A percentile compares a stretch with the other conserved stretches of the same genome.
Evolutionary conservation across 2,888 invertebrate species (phyloP).

Genomic region (Amorpha juglandis): DNA sequence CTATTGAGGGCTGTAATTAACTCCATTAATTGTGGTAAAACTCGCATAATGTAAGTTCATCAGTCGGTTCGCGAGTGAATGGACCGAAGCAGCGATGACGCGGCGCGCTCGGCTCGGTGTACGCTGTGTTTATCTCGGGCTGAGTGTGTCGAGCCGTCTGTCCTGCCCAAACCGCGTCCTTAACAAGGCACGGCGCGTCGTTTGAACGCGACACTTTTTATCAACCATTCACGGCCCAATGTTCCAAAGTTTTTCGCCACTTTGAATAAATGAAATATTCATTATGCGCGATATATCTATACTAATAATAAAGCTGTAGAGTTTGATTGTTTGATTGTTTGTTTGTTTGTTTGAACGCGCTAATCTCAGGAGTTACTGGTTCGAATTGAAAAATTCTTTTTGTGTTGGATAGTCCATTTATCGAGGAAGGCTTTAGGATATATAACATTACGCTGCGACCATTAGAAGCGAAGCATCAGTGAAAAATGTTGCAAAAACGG

Average conservation of each 20-base stretch:
- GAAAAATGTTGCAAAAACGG: too few species aligned
- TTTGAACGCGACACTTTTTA: constrained; percentile 64
- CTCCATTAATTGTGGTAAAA: constrained; percentile 18
- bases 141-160: constrained; percentile 33
- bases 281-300: constrained; percentile 55
- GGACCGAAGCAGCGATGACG: constrained; percentile 29
- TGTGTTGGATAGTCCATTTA: too few species aligned
- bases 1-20: constrained; percentile 13
- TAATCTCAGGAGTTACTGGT: too few species aligned
- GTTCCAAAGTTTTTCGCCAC: constrained; percentile 56
- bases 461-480: too few species aligned
- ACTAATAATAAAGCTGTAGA: too few species aligned
- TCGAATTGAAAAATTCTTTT: too few species aligned
- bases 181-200: constrained; percentile 54
- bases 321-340: too few species aligned
- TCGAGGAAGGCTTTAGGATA: too few species aligned
- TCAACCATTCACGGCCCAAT: constrained; percentile 37
- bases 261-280: constrained; percentile 76
- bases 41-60: constrained; percentile 27
- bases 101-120: constrained; percentile 26
- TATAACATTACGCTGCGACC: too few species aligned
- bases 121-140: too few species aligned
- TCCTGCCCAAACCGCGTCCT: constrained; percentile 29
- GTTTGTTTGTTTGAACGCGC: too few species aligned
- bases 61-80: neutral